Conservation (phyloP, 2,797 vertebrate genomes). For the Pipistrellus nathusii region DNA sequence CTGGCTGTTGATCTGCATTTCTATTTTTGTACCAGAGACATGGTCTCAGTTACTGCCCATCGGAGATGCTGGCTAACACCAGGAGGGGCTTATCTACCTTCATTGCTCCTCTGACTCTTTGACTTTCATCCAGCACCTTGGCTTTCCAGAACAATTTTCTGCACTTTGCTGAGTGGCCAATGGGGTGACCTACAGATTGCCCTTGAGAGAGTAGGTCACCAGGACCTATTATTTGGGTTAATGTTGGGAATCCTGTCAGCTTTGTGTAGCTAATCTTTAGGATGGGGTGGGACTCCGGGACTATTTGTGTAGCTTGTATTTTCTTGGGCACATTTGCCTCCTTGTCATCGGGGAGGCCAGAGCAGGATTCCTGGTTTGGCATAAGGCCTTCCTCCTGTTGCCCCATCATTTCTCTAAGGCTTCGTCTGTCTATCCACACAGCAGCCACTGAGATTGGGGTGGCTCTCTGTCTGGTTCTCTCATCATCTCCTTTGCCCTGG, state of each 20-base stretch:
- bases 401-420: background rate
- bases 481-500: conserved; percentile 14
- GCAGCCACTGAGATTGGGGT: background rate
- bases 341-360: background rate
- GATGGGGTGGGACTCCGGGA: background rate
- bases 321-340: background rate
- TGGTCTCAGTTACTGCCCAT: conserved; percentile 46
- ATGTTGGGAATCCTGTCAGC: background rate
- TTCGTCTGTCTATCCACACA: background rate
- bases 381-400: conserved; percentile 17
- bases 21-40: conserved; percentile 67
- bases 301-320: background rate
- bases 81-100: background rate
- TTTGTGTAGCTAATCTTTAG: conserved; percentile 54
- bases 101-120: conserved; percentile 1
- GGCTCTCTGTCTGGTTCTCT: background rate
- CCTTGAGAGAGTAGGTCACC: background rate
- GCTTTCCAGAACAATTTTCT: conserved; percentile 1
- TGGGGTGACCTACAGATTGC: background rate
- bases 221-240: background rate
- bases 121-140: background rate
- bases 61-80: background rate
- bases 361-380: background rate
- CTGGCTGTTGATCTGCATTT: conserved; percentile 59
- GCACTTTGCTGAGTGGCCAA: background rate